Conservation (phyloP, 2,888 invertebrate species). For the Cosmia pyralina region DNA sequence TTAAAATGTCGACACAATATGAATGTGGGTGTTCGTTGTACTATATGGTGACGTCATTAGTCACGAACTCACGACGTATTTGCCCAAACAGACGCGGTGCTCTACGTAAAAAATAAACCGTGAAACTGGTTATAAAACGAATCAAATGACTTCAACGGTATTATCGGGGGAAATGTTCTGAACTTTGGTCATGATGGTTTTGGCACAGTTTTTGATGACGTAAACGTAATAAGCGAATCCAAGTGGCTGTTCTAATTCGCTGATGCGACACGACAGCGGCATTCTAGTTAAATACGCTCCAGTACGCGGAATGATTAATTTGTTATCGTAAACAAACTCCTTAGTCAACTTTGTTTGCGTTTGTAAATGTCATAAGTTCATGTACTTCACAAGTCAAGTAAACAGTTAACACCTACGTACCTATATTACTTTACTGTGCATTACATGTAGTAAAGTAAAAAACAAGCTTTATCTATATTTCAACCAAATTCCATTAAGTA, state of each 20-base stretch:
- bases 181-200: constrained; percentile 60
- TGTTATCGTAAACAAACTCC: constrained; percentile 32
- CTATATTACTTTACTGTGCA: not conserved
- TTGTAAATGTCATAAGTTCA: constrained; percentile 39
- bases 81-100: constrained; percentile 4
- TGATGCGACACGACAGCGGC: constrained; percentile 25
- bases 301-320: constrained; percentile 47
- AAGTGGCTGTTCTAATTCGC: constrained; percentile 29
- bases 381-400: constrained; percentile 14
- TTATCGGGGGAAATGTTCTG: constrained; percentile 41
- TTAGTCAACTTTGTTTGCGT: constrained; percentile 37
- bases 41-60: constrained; percentile 55
- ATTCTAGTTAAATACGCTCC: constrained; percentile 56
- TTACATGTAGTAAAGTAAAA: constrained; percentile 1
- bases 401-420: constrained; percentile 35
- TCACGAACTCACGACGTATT: constrained; percentile 24
- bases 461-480: constrained; percentile 1
- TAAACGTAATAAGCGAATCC: constrained; percentile 39
- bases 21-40: constrained; percentile 55
- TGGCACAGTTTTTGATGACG: constrained; percentile 63
- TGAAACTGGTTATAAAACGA: constrained; percentile 42
- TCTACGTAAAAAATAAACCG: constrained; percentile 43
- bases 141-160: constrained; percentile 23
- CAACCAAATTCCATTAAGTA: not conserved
- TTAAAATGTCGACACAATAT: constrained; percentile 41